Percentiles rank a stretch among this genome's conserved stretches.
phyloP scores from a whole-genome alignment of 2,888 invertebrate genomes.

The Synergus itoensis region DNA sequence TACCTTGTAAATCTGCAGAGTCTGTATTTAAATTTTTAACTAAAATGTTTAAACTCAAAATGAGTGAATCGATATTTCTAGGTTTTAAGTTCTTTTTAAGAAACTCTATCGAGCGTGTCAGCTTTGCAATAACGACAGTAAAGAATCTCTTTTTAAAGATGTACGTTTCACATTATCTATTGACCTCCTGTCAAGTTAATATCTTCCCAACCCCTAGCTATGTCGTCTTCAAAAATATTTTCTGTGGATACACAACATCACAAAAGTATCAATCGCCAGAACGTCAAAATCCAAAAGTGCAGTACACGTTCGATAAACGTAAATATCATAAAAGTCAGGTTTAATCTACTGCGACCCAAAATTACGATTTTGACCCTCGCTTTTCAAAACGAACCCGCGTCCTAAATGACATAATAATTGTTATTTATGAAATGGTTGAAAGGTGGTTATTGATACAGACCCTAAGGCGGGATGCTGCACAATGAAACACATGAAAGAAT shows the following conservation, averaged over 20 bases:
- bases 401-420: slow-evolving; percentile 20
- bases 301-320: background rate
- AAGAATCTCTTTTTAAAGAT: background rate
- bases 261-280: slow-evolving; percentile 18
- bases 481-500: background rate
- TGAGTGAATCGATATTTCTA: background rate
- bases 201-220: background rate
- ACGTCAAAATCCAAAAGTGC: background rate
- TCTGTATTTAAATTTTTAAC: too few species aligned
- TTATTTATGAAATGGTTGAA: slow-evolving; percentile 22
- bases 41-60: background rate
- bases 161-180: background rate
- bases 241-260: background rate
- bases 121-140: background rate
- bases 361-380: background rate
- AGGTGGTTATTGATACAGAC: slow-evolving; percentile 26
- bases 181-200: slow-evolving; percentile 9
- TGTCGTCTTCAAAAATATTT: background rate
- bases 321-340: slow-evolving; percentile 30
- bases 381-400: background rate
- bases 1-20: background rate
- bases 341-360: slow-evolving; percentile 3
- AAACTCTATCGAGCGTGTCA: background rate
- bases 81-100: background rate
- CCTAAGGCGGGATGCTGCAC: slow-evolving; percentile 12